Evolutionary conservation across 2,888 invertebrate genomes (phyloP), one percentile per base, ranked within the genome.

Genomic region (Electrophaes corylata): DNA sequence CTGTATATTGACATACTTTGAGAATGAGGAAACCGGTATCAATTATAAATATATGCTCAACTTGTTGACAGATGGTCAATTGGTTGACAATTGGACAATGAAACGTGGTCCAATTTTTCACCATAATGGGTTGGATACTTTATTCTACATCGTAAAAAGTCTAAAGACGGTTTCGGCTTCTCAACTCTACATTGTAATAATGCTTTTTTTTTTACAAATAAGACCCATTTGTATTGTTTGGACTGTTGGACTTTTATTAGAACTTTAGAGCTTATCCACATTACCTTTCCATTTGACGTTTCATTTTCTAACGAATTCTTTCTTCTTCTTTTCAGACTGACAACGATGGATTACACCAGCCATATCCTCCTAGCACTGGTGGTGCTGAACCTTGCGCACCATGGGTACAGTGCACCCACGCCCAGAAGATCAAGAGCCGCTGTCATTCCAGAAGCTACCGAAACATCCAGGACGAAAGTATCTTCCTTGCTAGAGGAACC

Each of bases 361-460:
- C 75, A 71, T 11, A 60, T 85, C 39, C 67, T 90, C 33, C 57
- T 83, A 37, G 71, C 76, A 6, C 63, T 85, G 50, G 67, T 87
- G n/a, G 51, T 88, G 46, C 57, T 88, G 47, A 73, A 75, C 52
- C 54, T 88, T 18, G 70, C 82, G 12, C 72, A 78, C 51, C 74
- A 78, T 54, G 72, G 78, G 18, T 74, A 80, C 39, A 73, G 83
- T 35, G 87, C 89, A 0, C 91, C 91, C 3, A 73, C 70, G 10
- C 69, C 83, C 3, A 80, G 90, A 64, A 80, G 86, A 63, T 87
- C 89, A 2, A 78, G 87, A 4, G 89, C 82, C 2, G 81, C 83
- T 6, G 66, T 73, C 4, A 44, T 54, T 19, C 49, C 53, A 45
- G 58, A 76, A 19, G 80, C 83, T 45, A 67, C 62, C 1, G 49